phyloP scores from a whole-genome alignment of 2,797 vertebrate genomes.

The Sternarchorhynchus goeldii region DNA sequence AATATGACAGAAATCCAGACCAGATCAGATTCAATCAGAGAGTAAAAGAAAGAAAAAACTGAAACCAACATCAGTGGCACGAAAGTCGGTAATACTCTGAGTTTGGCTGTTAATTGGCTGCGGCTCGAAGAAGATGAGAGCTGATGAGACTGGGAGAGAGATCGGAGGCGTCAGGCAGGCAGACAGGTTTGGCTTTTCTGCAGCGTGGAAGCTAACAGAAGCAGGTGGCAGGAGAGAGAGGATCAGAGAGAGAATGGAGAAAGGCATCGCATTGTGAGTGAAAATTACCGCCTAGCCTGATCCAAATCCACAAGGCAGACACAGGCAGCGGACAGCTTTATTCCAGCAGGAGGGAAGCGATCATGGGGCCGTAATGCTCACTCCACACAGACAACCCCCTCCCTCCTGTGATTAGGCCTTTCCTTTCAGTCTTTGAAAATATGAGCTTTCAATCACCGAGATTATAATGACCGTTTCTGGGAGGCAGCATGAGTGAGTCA shows the following conservation, averaged over 20 bases:
- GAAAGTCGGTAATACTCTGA: no score
- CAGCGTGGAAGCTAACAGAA: neutral
- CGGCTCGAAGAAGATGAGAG: no score
- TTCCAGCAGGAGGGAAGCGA: constrained; percentile 22
- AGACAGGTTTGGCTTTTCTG: neutral
- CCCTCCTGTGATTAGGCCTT: constrained; percentile 57
- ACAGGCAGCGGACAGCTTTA: constrained; percentile 38
- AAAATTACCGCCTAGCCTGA: constrained; percentile 33
- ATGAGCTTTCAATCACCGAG: constrained; percentile 65
- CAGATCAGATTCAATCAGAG: neutral
- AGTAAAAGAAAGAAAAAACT: neutral
- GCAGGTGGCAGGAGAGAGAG: neutral
- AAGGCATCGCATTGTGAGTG: constrained; percentile 41
- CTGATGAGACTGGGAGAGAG: neutral
- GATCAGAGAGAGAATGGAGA: constrained; percentile 16
- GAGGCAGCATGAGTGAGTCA: constrained; percentile 62
- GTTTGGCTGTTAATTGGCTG: no score
- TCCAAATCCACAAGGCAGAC: no score
- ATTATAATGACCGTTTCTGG: constrained; percentile 54
- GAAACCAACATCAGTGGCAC: neutral
- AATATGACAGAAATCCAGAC: neutral
- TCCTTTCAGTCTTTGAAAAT: constrained; percentile 44
- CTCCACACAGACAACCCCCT: constrained; percentile 46
- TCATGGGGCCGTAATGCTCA: constrained; percentile 38
- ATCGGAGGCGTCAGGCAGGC: constrained; percentile 25